These are phyloP conservation scores for Drosophila birchii DNA, from an alignment of 2,888 invertebrate genomes.

Conservation along the genomic window DNA sequence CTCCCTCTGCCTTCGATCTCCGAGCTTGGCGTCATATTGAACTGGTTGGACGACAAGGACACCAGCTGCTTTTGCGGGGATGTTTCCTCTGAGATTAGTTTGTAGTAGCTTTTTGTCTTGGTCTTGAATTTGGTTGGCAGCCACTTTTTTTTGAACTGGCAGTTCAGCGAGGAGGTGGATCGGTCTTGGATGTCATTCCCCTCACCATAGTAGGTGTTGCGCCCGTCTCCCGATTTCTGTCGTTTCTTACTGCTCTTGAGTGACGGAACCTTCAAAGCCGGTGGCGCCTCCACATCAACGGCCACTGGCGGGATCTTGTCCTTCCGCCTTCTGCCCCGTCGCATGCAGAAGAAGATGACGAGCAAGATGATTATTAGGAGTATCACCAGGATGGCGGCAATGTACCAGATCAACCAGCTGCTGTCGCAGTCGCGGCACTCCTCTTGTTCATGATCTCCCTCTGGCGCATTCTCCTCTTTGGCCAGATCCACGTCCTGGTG, in stretches of 20 bases:
- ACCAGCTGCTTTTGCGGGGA: not conserved
- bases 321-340: constrained; percentile 12
- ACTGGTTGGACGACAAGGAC: not conserved
- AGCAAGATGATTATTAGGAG: constrained; percentile 55
- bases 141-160: constrained; percentile 63
- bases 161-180: constrained; percentile 73
- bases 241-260: not conserved
- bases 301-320: not conserved
- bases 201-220: not conserved
- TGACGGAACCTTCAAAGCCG: not conserved
- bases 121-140: constrained; percentile 43
- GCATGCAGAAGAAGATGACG: constrained; percentile 58
- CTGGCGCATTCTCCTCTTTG: constrained; percentile 13
- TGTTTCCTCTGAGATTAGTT: not conserved
- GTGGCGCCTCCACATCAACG: constrained; percentile 5
- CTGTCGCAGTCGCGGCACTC: constrained; percentile 54
- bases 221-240: not conserved
- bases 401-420: constrained; percentile 38
- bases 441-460: constrained; percentile 3
- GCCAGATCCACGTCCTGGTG: constrained; percentile 1
- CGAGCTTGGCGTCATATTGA: not conserved
- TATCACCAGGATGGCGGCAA: constrained; percentile 46
- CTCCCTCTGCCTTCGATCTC: not conserved
- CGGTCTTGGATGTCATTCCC: constrained; percentile 34
- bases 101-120: constrained; percentile 30